Evolutionary conservation across 2,888 invertebrate species (phyloP).

Genomic region (Julus scandinavius): DNA sequence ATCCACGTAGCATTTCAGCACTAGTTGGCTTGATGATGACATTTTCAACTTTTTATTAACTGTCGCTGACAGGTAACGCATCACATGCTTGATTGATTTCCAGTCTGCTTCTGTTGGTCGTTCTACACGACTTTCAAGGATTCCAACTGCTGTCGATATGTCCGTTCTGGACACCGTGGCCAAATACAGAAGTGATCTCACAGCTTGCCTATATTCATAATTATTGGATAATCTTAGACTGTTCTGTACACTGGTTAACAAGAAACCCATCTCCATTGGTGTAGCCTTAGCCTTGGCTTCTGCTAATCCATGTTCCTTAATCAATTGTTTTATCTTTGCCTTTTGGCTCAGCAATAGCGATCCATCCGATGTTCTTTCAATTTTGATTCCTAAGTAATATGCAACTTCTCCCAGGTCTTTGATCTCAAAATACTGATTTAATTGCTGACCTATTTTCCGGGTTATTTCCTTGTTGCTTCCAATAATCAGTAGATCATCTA

Average conservation of each 20-base stretch:
- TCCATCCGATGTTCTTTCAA: neutral
- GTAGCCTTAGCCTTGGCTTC: neutral
- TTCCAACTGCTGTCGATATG: neutral
- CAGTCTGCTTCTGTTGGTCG: neutral
- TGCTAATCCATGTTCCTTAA: neutral
- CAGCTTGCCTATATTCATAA: neutral
- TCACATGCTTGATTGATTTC: neutral
- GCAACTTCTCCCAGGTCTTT: neutral
- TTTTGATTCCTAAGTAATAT: neutral
- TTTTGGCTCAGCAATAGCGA: neutral
- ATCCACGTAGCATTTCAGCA: neutral
- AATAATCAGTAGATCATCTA: neutral
- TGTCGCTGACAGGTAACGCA: neutral
- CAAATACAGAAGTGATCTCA: neutral
- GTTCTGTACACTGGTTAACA: no score
- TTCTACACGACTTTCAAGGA: neutral
- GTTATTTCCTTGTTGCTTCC: neutral
- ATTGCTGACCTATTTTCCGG: neutral
- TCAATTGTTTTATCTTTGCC: neutral
- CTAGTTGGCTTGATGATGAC: neutral
- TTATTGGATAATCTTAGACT: neutral
- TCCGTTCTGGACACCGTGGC: neutral
- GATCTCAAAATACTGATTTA: neutral
- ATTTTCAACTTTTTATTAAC: neutral
- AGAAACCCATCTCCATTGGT: no score